Evolutionary conservation across 2,113 vertebrate genomes (phyloP), one percentile per base, ranked within the genome.

Genomic region (Fregetta grallaria): DNA sequence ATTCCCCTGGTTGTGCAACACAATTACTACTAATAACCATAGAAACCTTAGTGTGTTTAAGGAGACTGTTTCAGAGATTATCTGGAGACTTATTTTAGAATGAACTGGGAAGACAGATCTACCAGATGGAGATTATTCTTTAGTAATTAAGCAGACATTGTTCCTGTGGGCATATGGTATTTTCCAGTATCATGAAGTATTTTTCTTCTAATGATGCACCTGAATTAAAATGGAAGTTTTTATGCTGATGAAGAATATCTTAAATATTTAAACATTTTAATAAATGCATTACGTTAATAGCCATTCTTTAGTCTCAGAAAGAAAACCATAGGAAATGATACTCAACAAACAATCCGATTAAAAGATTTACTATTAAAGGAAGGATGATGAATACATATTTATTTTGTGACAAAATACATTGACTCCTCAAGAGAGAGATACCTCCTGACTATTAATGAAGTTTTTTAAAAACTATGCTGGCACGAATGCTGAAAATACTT

Each of bases 11-110:
- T 98, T 96, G 81, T 94, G 94, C 94, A 97, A 98, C 96, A 98
- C 95, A 98, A 97, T 98, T 98, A 98, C 95, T 85, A 95, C 96
- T 98, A 98, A 98, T 97, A 98, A 98, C 96, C 90, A 94, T 56
- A 82, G 97, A 97, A 97, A 96, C 86, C 90, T 97, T 92, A 59
- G 81, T 76, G 40, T 97, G 93, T 95, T 97, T 98, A 97, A 97
- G 95, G 75, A 96, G 92, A 86, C 92, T 68, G n/a, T 91, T 97
- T 90, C 93, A 86, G 87, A 97, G 89, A 97, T 97, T 95, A 97
- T 95, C 97, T 96, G 85, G 98, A 98, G 98, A 98, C 84, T 66
- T 97, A 93, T 94, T 95, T 95, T 79, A 95, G 91, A 93, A 96
- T 85, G 89, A 98, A 87, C 94, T 52, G 65, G 81, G 95, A 97